Conservation (phyloP, 92 coral and sea anemone genomes). For the Parazoanthus darwini region DNA sequence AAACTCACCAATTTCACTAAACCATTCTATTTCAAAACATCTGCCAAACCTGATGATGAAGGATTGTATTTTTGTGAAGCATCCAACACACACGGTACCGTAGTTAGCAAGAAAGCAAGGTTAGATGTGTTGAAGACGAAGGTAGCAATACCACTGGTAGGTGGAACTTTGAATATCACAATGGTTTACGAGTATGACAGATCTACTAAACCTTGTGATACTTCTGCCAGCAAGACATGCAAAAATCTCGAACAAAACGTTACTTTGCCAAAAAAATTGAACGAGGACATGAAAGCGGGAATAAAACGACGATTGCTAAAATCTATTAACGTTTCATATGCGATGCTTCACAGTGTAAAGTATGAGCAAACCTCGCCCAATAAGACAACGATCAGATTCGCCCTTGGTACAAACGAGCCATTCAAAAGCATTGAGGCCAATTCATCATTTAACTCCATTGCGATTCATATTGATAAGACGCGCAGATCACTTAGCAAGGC, state of each 20-base stretch:
- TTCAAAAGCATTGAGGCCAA: not conserved
- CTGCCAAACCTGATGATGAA: constrained; percentile 16
- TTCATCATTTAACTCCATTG: constrained; percentile 5
- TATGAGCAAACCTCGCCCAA: not conserved
- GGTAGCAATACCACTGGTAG: constrained; percentile 43
- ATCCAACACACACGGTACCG: constrained; percentile 39
- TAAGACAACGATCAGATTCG: not conserved
- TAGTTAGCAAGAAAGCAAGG: constrained; percentile 48
- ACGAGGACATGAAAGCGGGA: not conserved
- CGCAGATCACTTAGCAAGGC: constrained; percentile 15
- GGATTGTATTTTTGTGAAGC: constrained; percentile 54
- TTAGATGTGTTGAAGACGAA: constrained; percentile 38
- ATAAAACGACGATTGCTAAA: not conserved
- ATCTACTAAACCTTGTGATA: not conserved
- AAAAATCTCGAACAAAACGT: not conserved
- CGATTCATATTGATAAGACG: constrained; percentile 14
- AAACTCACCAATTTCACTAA: constrained; percentile 7
- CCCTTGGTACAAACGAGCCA: constrained; percentile 23
- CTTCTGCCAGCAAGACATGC: not conserved
- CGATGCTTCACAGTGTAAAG: not conserved
- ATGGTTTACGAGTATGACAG: not conserved
- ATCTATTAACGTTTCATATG: not conserved
- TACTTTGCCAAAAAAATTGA: not conserved
- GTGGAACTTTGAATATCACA: constrained; percentile 9
- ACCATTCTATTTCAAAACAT: not conserved